These are phyloP conservation scores for Rhynchopsitta pachyrhyncha DNA, from an alignment of 2,113 vertebrate genomes.

Conservation along the genomic window DNA sequence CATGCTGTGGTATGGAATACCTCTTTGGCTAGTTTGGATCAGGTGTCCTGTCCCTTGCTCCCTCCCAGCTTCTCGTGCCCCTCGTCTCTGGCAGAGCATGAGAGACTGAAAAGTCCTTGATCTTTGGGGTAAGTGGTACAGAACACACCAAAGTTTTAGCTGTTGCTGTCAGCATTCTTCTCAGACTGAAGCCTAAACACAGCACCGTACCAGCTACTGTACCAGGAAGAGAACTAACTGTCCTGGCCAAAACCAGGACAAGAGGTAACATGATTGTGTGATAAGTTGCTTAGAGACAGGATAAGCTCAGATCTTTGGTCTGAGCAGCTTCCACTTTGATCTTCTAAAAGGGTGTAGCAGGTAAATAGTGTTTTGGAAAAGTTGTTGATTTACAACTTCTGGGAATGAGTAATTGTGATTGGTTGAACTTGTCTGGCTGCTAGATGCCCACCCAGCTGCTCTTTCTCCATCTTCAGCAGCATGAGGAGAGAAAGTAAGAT, in stretches of 20 bases:
- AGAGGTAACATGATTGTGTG: not conserved
- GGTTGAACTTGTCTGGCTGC: not conserved
- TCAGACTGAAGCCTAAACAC: not conserved
- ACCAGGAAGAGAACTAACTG: not conserved
- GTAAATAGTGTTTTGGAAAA: not conserved
- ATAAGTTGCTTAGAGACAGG: not conserved
- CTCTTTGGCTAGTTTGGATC: no score
- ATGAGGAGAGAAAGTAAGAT: not conserved
- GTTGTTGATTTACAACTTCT: not conserved
- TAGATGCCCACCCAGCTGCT: rapidly evolving
- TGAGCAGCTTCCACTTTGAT: not conserved
- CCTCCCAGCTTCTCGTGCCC: no score
- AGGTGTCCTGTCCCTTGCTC: no score
- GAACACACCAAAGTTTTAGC: not conserved
- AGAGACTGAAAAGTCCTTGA: not conserved
- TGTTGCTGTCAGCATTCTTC: not conserved
- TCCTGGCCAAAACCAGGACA: not conserved
- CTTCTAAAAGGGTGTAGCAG: not conserved
- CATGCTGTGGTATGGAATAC: no score
- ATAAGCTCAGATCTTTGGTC: not conserved
- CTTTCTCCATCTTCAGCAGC: rapidly evolving
- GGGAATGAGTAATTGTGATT: not conserved
- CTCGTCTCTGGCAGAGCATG: not conserved
- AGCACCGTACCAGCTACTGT: not conserved
- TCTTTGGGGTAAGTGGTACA: not conserved